A percentile compares a stretch with the other conserved stretches of the same genome.
phyloP scores from a whole-genome alignment of 2,888 invertebrate genomes.

The Ophion ellenae region DNA sequence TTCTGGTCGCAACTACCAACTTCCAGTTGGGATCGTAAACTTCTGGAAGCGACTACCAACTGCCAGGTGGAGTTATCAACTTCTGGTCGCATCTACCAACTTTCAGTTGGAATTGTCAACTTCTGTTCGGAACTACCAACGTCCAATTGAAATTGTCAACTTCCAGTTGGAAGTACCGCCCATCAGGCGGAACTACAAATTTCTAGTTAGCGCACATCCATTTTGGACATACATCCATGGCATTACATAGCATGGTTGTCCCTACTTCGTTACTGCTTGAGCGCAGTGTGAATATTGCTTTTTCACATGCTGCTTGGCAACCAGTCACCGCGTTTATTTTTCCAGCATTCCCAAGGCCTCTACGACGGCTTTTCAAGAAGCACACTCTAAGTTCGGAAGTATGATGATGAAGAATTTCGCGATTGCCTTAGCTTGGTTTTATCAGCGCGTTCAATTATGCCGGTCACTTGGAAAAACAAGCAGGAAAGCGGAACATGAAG shows the following conservation, averaged over 20 bases:
- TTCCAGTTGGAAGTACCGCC: neutral
- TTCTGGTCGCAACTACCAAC: neutral
- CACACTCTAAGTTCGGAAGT: neutral
- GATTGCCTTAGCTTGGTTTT: neutral
- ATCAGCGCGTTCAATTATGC: neutral
- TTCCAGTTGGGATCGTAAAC: neutral
- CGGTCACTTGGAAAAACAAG: neutral
- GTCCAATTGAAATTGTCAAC: neutral
- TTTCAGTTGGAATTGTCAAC: neutral
- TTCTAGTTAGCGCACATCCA: neutral
- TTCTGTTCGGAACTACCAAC: neutral
- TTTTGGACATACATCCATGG: neutral
- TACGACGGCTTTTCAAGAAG: neutral
- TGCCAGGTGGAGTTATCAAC: neutral
- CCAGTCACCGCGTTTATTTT: too few relatives aligned
- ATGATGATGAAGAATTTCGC: neutral
- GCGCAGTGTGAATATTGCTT: neutral
- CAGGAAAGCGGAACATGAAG: neutral
- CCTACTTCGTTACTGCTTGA: neutral
- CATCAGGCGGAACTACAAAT: neutral
- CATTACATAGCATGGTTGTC: neutral
- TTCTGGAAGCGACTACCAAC: neutral
- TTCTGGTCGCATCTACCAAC: neutral
- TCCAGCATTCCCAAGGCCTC: too few relatives aligned
- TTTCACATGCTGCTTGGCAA: neutral